Percentiles rank a stretch among this genome's conserved stretches.
These are phyloP conservation scores for Lathronympha strigana DNA, from an alignment of 2,888 invertebrate genomes.

Conservation along the genomic window DNA sequence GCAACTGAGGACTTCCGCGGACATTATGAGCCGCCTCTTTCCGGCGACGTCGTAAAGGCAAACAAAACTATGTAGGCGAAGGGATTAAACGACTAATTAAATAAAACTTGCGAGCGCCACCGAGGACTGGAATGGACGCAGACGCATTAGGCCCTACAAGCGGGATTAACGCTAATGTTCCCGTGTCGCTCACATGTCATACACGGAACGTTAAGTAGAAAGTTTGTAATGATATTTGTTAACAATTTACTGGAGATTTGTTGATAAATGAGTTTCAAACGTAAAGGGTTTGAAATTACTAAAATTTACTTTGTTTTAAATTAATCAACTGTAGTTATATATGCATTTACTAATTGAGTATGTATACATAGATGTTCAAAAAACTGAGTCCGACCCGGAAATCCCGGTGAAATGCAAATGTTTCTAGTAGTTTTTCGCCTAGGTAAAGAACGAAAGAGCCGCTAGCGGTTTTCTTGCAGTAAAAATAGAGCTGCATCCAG, in stretches of 20 bases:
- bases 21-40: too few species aligned
- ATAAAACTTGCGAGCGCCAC: not conserved
- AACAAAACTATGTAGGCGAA: constrained; percentile 1
- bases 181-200: too few species aligned
- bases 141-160: not conserved
- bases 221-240: not conserved
- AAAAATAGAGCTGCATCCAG: not conserved
- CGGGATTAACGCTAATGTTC: not conserved
- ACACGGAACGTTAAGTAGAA: not conserved
- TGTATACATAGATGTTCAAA: not conserved
- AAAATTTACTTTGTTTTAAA: too few species aligned
- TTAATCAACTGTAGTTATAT: too few species aligned
- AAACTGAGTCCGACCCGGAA: not conserved
- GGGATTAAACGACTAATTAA: not conserved
- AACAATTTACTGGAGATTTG: too few species aligned
- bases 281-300: too few species aligned
- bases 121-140: not conserved
- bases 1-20: too few species aligned
- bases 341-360: too few species aligned
- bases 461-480: not conserved
- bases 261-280: too few species aligned
- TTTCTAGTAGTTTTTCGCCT: not conserved
- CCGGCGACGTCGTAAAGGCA: constrained; percentile 4
- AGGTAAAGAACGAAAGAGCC: not conserved
- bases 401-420: not conserved